phyloP scores from a whole-genome alignment of 2,797 vertebrate species.

The Octomys mimax region DNA sequence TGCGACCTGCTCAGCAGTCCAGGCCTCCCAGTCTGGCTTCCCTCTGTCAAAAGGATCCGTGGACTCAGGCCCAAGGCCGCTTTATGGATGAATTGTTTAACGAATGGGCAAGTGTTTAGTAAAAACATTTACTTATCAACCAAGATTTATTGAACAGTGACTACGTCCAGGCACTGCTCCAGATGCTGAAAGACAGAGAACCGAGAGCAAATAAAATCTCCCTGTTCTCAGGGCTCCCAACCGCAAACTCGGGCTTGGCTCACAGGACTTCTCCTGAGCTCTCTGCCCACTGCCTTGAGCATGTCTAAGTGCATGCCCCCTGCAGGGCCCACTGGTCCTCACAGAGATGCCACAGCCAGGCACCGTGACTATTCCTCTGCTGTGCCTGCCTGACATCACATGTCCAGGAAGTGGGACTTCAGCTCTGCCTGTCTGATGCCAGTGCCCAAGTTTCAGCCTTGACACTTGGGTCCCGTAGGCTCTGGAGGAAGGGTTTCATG shows the following conservation, averaged over 20 bases:
- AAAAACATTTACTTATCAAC: conserved; percentile 13
- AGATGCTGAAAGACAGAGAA: neutral
- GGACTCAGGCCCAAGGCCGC: neutral
- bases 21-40: neutral
- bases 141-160: neutral
- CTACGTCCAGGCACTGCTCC: neutral
- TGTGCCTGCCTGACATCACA: neutral
- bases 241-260: neutral
- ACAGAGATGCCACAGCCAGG: neutral
- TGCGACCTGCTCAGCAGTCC: neutral
- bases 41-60: neutral
- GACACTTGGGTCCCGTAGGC: neutral
- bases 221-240: neutral
- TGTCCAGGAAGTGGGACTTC: neutral
- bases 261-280: neutral
- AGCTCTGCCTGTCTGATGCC: neutral
- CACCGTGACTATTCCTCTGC: neutral
- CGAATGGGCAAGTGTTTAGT: neutral
- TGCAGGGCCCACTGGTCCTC: conserved; percentile 17
- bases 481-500: neutral
- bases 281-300: neutral
- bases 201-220: neutral
- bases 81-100: neutral
- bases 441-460: conserved; percentile 4
- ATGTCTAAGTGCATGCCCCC: neutral